phyloP scores from a whole-genome alignment of 2,797 vertebrate species.

The Anabacerthia variegaticeps region DNA sequence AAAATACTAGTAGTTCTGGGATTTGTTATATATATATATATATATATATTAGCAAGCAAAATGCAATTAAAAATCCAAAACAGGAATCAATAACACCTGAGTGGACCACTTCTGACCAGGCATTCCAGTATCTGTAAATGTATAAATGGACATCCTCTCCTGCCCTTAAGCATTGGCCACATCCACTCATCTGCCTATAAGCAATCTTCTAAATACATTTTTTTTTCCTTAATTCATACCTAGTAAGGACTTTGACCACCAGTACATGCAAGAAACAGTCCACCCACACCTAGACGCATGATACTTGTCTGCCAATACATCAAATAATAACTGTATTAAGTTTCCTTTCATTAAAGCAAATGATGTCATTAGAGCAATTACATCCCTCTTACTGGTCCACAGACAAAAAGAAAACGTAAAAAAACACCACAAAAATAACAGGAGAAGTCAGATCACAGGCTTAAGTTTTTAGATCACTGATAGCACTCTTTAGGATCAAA shows the following conservation, averaged over 20 bases:
- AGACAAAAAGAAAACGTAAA: not conserved
- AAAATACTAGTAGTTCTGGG: not conserved
- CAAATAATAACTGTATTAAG: not conserved
- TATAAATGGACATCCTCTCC: not conserved
- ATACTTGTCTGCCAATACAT: not conserved
- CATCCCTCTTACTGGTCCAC: not conserved
- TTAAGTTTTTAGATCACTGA: not conserved
- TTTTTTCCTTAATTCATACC: not conserved
- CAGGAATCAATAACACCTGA: not conserved
- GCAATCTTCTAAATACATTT: not conserved
- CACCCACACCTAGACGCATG: not conserved
- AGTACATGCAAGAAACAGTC: not conserved
- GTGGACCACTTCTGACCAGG: not conserved
- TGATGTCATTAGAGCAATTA: not conserved
- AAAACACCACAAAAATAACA: not conserved
- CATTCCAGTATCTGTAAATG: not conserved
- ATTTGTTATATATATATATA: not conserved
- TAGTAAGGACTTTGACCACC: not conserved
- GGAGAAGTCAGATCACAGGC: not conserved
- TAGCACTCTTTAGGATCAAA: not conserved
- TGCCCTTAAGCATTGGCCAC: not conserved
- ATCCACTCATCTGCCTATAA: not conserved
- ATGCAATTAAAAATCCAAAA: not conserved
- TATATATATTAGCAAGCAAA: not conserved
- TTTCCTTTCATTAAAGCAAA: not conserved